These are phyloP conservation scores for Tachystola acroxantha DNA, from an alignment of 2,888 invertebrate genomes.

Conservation along the genomic window DNA sequence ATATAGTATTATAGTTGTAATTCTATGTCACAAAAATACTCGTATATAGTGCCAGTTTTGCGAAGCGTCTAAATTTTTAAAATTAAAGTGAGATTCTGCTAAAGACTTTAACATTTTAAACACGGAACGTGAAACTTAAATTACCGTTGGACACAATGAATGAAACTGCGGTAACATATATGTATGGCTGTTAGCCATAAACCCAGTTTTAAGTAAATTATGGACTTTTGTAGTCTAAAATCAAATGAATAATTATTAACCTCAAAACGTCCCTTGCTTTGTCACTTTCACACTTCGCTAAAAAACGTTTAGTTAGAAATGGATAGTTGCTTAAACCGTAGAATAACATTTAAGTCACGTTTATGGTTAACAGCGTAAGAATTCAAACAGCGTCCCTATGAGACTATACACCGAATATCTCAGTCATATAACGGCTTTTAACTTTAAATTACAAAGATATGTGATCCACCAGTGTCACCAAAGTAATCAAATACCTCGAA, in stretches of 20 bases:
- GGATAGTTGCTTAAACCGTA: too few relatives aligned
- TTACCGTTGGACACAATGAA: slow-evolving; percentile 25
- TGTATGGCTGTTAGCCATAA: too few relatives aligned
- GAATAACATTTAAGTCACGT: too few relatives aligned
- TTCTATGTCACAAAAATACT: slow-evolving; percentile 29
- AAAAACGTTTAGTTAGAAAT: too few relatives aligned
- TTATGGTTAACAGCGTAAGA: too few relatives aligned
- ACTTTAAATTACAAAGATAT: slow-evolving; percentile 51
- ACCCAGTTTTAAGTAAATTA: too few relatives aligned
- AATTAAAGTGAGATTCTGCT: slow-evolving; percentile 48
- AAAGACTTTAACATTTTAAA: slow-evolving; percentile 38
- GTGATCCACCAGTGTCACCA: slow-evolving; percentile 44
- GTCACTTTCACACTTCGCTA: too few relatives aligned
- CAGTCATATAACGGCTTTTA: slow-evolving; percentile 37
- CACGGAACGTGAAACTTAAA: slow-evolving; percentile 31
- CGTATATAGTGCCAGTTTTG: slow-evolving; percentile 42
- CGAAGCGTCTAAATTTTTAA: slow-evolving; percentile 47
- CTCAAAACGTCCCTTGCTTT: too few relatives aligned
- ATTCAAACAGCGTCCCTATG: slow-evolving; percentile 26
- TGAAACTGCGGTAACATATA: slow-evolving; percentile 40
- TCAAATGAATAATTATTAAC: too few relatives aligned
- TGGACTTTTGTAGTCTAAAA: too few relatives aligned
- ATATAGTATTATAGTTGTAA: slow-evolving; percentile 3
- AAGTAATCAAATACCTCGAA: slow-evolving; percentile 33
- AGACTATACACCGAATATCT: slow-evolving; percentile 29